Base-by-base conservation (phyloP, 2,888 invertebrate species). In the Hololepta plana region DNA sequence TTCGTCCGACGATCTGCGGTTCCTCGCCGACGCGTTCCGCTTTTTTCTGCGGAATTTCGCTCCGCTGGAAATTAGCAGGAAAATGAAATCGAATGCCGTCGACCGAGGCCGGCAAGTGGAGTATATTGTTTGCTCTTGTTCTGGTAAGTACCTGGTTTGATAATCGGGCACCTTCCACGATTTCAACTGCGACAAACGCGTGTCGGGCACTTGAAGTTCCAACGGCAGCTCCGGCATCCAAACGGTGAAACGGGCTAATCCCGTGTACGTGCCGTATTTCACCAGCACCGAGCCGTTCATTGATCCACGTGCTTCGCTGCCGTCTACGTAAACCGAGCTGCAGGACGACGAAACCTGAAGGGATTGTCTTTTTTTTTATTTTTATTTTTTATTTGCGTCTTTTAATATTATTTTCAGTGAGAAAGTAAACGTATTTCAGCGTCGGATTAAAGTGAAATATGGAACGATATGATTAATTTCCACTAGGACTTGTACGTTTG, bases 181-280 rank as follows among this genome's bases (percentile, higher is more conserved):
- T 59, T 88, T 85, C 40, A 95, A 76, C 59, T 90, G 90, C 29
- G 88, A 90, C 30, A 95, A 64, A 36, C 84, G 69, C 38, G 77
- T 72, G 56, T 95, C 93, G 9, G 77, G 73, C 3, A 93, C 77
- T 40, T 80, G 76, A 15, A 95, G 74, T 48, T 90, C 87, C 30
- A 95, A 60, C 1, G 90, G 87, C 45, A 88, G 76, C 50, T 91
- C 90, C 0, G 95, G 93, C 75, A 90, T 87, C 93, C 95, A 95
- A 2, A 95, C 91, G 10, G 81, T 82, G 51, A 91, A 87, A 32
- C 76, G 71, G 2, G 88, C 84, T 34, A 81, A 58, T 8, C 88
- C 88, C 12, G 79, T 80, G 53, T 84, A 84, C 2, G 87, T 85
- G 14, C 87, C 91, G 46, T 85, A 87, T 52, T 84, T 85, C 26